phyloP scores from a whole-genome alignment of 2,888 invertebrate genomes.

The Caenorhabditis sp. region DNA sequence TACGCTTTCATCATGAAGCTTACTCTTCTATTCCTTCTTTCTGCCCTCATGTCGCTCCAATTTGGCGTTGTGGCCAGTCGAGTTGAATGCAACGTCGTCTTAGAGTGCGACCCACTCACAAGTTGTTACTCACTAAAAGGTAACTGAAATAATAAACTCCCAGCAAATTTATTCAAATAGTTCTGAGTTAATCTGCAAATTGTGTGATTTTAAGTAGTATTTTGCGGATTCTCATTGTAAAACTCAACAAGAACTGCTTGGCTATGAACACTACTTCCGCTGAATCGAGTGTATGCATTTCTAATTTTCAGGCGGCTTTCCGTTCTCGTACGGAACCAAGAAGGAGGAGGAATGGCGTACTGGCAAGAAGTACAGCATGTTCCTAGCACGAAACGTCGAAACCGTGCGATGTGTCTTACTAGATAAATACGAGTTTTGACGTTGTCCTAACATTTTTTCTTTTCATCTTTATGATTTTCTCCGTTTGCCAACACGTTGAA shows the following conservation, averaged over 20 bases:
- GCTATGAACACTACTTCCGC: neutral
- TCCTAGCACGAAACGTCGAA: conserved; percentile 46
- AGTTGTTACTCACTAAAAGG: conserved; percentile 52
- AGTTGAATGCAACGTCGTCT: conserved; percentile 36
- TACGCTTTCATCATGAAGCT: conserved; percentile 7
- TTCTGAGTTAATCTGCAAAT: too few species aligned
- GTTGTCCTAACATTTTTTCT: neutral
- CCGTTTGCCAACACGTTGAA: neutral
- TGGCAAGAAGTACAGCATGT: conserved; percentile 48
- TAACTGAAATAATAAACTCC: neutral
- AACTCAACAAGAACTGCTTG: neutral
- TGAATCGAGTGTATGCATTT: neutral
- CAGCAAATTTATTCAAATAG: too few species aligned
- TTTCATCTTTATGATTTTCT: neutral
- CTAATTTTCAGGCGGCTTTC: conserved; percentile 42
- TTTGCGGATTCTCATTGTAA: too few species aligned
- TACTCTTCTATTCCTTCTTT: neutral
- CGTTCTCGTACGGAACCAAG: conserved; percentile 29
- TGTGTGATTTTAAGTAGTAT: too few species aligned
- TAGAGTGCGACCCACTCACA: conserved; percentile 31
- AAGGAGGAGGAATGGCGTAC: conserved; percentile 10
- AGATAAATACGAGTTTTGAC: conserved; percentile 33
- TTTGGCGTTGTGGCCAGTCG: neutral
- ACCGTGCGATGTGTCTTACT: conserved; percentile 45
- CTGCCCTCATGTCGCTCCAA: neutral